Evolutionary conservation across 2,797 vertebrate genomes (phyloP), one percentile per base, ranked within the genome.

Genomic region (Salmo trutta): DNA sequence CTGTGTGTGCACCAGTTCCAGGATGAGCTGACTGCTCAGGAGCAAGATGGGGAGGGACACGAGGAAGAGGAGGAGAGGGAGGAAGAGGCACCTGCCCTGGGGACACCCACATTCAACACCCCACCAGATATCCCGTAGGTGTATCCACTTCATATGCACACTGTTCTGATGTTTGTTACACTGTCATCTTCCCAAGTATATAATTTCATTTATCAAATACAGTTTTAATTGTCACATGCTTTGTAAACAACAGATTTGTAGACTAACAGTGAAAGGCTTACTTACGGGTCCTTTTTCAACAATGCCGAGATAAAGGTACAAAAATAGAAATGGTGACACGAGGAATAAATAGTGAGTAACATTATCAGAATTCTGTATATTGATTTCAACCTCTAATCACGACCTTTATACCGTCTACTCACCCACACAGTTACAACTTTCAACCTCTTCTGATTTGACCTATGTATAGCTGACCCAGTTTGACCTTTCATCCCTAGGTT

Each of bases 1-100:
- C 14, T 5, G 17, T 59, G 53, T 59, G 31, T n/a, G 62, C 59
- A 10, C 15, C 87, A 98, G 98, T 94, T 99, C 81, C 97, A 98
- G 88, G 97, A 98, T 0, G 97, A 98, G 80, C 93, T 97, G 85
- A 93, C 92, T 0, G 95, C 96, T 84, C 96, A 96, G 6, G 94
- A 95, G 67, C 83, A 93, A 81, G 96, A 98, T 7, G 97, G 98
- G 3, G 97, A 98, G 16, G 95, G 94, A 0, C 95, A 93, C 0
- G 96, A 97, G 41, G 96, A 98, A 36, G 97, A 98, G 47, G n/a
- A 17, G 41, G 96, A 96, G 33, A 90, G 88, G 7, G 85, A 91
- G 5, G 77, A 94, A 0, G 85, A 94, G 1, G 91, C 89, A 29
- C 77, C 84, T 0, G 21, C 73, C 15, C 88, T 80, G 33, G 84